Conservation (phyloP, 30 jellyfish, hydroid and myxozoan genomes). For the Nemopilema nomurai region DNA sequence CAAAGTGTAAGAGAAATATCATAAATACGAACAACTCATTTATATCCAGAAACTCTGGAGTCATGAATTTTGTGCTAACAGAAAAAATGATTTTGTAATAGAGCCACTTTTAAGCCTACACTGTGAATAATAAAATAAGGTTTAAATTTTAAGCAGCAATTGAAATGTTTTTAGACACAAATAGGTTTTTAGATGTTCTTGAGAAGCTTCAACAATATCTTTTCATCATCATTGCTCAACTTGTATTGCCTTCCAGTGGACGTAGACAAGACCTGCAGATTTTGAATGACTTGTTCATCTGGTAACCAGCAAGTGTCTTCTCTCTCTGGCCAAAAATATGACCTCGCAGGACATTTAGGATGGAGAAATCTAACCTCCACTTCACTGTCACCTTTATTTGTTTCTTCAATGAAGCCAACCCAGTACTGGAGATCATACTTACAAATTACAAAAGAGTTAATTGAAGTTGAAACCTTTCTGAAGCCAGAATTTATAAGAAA, state of each 20-base stretch:
- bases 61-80: not conserved
- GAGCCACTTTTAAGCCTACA: not conserved
- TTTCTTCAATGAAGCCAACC: conserved; percentile 15
- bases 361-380: conserved; percentile 15
- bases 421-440: not conserved
- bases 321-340: conserved; percentile 47
- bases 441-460: conserved; percentile 2
- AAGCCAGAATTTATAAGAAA: conserved; percentile 19
- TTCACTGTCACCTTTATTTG: not conserved
- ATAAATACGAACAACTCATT: not conserved
- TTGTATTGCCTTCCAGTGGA: conserved; percentile 6
- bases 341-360: conserved; percentile 16
- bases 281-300: not conserved
- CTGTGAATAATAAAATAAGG: not conserved
- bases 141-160: not conserved
- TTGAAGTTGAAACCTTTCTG: not conserved
- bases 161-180: not conserved
- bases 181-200: not conserved
- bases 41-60: not conserved
- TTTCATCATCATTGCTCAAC: not conserved
- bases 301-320: conserved; percentile 58
- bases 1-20: not conserved
- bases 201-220: not conserved
- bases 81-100: not conserved
- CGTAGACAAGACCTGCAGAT: not conserved